These are phyloP conservation scores for Ciona savignyi DNA, from an alignment of 23 tunicate genomes.

Conservation along the genomic window DNA sequence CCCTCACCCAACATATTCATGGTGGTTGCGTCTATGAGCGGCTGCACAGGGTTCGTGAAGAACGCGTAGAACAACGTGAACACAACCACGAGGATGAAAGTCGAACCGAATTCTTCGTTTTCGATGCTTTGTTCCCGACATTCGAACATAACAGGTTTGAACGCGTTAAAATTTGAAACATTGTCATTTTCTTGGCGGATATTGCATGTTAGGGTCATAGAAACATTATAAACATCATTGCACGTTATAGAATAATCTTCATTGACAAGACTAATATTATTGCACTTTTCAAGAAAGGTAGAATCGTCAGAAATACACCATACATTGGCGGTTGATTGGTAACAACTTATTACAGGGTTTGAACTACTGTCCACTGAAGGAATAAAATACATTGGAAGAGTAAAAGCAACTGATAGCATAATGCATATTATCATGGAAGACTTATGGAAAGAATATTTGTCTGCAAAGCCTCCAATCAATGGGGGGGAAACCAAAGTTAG, in stretches of 20 bases:
- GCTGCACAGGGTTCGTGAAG: conserved; percentile 32
- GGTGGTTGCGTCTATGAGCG: conserved; percentile 67
- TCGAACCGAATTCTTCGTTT: conserved; percentile 26
- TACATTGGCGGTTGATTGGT: neutral
- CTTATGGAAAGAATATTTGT: conserved; percentile 37
- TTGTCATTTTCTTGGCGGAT: neutral
- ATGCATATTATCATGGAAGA: conserved; percentile 28
- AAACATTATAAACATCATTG: neutral
- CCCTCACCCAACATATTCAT: conserved; percentile 46
- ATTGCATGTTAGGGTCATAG: neutral
- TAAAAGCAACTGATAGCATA: conserved; percentile 35
- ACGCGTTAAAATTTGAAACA: neutral
- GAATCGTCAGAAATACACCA: neutral
- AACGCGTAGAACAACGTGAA: conserved; percentile 46
- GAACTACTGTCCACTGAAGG: conserved; percentile 10
- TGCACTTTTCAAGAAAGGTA: neutral
- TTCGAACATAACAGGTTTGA: neutral
- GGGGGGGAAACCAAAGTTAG: conserved; percentile 38
- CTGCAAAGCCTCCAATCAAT: conserved; percentile 38
- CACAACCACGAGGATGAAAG: conserved; percentile 38
- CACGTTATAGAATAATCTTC: neutral
- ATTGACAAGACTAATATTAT: neutral
- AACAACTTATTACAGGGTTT: neutral
- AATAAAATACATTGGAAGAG: conserved; percentile 61
- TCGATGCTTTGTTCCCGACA: neutral